Conservation (phyloP, 2,797 vertebrate species). For the Falco novaeseelandiae region DNA sequence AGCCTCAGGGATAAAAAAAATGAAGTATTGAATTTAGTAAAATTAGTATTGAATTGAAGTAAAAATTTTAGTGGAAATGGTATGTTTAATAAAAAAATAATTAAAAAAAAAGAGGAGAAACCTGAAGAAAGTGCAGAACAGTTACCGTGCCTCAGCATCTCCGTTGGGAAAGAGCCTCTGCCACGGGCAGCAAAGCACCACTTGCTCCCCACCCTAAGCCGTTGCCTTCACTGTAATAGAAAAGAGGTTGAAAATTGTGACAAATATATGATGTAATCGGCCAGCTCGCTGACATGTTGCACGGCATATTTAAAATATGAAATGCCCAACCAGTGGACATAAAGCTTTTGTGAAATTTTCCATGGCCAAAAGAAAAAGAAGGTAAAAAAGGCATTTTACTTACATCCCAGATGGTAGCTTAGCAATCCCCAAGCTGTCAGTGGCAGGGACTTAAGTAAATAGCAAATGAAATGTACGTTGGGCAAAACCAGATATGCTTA, state of each 20-base stretch:
- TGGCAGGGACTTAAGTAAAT: not conserved
- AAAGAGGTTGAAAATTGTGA: not conserved
- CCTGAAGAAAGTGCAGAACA: not conserved
- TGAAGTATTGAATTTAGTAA: not conserved
- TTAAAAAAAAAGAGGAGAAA: not conserved
- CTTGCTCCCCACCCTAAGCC: not conserved
- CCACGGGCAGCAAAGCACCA: not conserved
- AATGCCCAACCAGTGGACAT: not conserved
- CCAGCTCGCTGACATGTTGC: not conserved
- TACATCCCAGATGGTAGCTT: not conserved
- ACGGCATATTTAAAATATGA: accelerated
- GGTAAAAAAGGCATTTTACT: not conserved
- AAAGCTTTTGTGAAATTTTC: not conserved
- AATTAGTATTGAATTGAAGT: no score
- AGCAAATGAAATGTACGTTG: not conserved
- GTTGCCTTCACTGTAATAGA: not conserved
- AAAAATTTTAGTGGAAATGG: not conserved
- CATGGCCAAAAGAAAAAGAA: not conserved
- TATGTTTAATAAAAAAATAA: not conserved
- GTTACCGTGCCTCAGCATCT: accelerated
- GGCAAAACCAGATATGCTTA: conserved; percentile 18
- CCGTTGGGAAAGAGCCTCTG: accelerated
- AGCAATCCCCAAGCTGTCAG: conserved; percentile 15
- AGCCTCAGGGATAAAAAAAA: not conserved
- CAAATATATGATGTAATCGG: accelerated